A percentile compares a stretch with the other conserved stretches of the same genome.
phyloP scores from a whole-genome alignment of 2,888 invertebrate species.

The Dynastes maya region DNA sequence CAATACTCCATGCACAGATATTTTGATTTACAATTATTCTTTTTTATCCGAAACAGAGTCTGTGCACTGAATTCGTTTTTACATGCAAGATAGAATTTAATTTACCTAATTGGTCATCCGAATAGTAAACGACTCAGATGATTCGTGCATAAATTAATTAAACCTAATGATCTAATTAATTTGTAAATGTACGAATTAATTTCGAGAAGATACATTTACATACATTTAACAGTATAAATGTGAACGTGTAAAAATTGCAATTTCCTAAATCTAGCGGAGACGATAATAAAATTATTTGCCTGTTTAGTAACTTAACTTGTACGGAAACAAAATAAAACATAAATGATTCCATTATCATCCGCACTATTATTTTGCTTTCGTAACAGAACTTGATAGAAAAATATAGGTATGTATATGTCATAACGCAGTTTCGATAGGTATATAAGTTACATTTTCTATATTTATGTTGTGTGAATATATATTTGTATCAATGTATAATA shows the following conservation, averaged over 20 bases:
- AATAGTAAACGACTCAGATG: too few relatives aligned
- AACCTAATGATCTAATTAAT: too few relatives aligned
- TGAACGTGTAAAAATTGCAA: conserved; percentile 37
- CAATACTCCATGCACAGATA: too few relatives aligned
- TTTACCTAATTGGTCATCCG: background rate
- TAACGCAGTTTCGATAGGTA: conserved; percentile 1
- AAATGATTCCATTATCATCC: conserved; percentile 19
- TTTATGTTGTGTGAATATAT: conserved; percentile 12
- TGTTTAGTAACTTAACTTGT: background rate
- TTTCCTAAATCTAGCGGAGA: conserved; percentile 1
- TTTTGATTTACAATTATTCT: background rate
- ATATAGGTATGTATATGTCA: conserved; percentile 32
- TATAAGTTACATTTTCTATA: conserved; percentile 29
- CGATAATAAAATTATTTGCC: conserved; percentile 13
- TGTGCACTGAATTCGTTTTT: background rate
- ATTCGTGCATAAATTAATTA: too few relatives aligned
- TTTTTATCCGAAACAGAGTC: background rate
- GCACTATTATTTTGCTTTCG: conserved; percentile 18
- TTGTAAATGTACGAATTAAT: too few relatives aligned
- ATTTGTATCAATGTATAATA: conserved; percentile 27
- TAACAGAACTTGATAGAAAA: conserved; percentile 44
- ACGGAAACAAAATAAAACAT: conserved; percentile 14
- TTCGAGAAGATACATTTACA: too few relatives aligned
- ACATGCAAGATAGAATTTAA: background rate
- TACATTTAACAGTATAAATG: background rate